phyloP scores from a whole-genome alignment of 37 sponge, comb jelly and placozoan species.

The Geodia barretti region DNA sequence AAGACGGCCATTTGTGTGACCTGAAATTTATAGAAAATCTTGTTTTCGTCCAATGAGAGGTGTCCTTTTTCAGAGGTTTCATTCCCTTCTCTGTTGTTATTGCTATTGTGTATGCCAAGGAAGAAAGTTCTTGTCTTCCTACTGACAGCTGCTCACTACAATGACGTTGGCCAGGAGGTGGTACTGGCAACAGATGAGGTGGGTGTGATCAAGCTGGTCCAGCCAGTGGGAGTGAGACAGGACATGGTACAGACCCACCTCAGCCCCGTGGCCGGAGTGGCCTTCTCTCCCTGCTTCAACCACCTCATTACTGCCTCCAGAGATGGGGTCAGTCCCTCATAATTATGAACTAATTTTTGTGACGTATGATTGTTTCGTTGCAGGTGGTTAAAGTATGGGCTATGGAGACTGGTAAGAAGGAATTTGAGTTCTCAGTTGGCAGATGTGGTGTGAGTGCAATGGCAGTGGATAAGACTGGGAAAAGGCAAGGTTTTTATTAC shows the following conservation, averaged over 20 bases:
- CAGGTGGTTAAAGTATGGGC: conserved; percentile 95
- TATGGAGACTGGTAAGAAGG: conserved; percentile 61
- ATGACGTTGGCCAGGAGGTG: conserved; percentile 33
- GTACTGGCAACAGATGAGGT: conserved; percentile 60
- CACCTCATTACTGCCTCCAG: conserved; percentile 85
- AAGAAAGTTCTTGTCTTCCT: no score
- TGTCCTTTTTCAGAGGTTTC: no score
- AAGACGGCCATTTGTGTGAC: no score
- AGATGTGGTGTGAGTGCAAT: conserved; percentile 37
- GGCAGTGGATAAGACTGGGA: conserved; percentile 35
- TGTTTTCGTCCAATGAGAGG: no score
- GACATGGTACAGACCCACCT: conserved; percentile 43
- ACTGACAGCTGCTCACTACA: conserved; percentile 57
- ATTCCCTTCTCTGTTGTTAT: no score
- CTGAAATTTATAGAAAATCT: no score
- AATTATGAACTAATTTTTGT: background rate
- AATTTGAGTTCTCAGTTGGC: conserved; percentile 73
- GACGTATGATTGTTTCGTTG: background rate
- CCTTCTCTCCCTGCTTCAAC: conserved; percentile 75
- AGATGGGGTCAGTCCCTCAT: conserved; percentile 39
- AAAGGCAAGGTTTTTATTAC: conserved; percentile 30
- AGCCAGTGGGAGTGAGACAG: background rate
- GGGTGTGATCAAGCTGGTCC: conserved; percentile 7
- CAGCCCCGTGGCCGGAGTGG: conserved; percentile 48
- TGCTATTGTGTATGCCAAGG: no score